phyloP scores from a whole-genome alignment of 2,797 vertebrate species.

The Merluccius polli region DNA sequence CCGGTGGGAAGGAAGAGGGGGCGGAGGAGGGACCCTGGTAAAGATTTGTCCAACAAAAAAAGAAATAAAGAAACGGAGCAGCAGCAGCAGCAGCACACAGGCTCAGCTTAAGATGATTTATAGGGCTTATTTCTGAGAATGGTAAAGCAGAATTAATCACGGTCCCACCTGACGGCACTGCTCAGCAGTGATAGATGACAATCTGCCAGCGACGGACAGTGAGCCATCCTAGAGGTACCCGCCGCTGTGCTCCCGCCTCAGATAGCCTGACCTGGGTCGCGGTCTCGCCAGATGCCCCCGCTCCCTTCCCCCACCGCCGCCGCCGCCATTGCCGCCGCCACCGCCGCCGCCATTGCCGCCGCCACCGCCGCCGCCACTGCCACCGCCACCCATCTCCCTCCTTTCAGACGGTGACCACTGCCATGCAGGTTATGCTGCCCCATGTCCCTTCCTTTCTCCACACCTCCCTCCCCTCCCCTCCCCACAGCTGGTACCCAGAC shows the following conservation, averaged over 20 bases:
- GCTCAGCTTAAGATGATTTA: conserved; percentile 77
- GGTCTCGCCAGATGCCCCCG: conserved; percentile 66
- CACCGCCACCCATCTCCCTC: too few species aligned
- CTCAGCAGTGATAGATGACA: conserved; percentile 82
- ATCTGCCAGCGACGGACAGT: conserved; percentile 77
- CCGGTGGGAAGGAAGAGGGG: conserved; percentile 42
- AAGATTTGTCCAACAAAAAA: conserved; percentile 73
- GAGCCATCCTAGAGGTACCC: conserved; percentile 74
- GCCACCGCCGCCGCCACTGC: conserved; percentile 5
- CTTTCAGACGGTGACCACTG: too few species aligned
- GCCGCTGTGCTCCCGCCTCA: conserved; percentile 68
- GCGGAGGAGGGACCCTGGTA: conserved; percentile 57
- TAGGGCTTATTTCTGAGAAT: conserved; percentile 83
- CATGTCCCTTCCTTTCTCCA: not conserved
- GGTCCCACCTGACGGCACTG: conserved; percentile 76
- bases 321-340: conserved; percentile 19
- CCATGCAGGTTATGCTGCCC: too few species aligned
- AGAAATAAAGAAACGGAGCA: conserved; percentile 14
- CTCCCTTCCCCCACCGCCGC: conserved; percentile 28
- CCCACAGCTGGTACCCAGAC: conserved; percentile 50
- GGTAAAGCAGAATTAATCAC: conserved; percentile 84
- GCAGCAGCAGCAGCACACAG: conserved; percentile 42
- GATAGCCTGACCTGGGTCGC: conserved; percentile 71
- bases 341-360: not conserved
- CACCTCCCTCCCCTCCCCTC: conserved; percentile 17